A percentile compares a stretch with the other conserved stretches of the same genome.
Evolutionary conservation across 1,140 invertebrate genomes (phyloP).

Genomic region (Eubasilissa regina): DNA sequence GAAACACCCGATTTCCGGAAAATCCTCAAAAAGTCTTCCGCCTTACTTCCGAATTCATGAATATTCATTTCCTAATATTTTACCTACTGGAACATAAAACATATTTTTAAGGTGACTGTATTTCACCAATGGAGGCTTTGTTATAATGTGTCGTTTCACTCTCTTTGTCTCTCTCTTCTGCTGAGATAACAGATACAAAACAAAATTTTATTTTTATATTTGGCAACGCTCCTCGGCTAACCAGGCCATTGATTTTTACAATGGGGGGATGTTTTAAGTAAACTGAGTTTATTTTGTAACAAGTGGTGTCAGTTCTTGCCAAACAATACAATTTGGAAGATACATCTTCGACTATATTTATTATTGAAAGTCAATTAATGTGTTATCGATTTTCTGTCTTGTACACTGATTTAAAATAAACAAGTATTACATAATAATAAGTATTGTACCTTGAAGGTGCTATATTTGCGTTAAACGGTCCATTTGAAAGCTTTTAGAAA

Average conservation of each 20-base stretch:
- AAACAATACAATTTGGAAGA: neutral
- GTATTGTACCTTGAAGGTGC: too few species aligned
- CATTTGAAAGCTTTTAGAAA: too few species aligned
- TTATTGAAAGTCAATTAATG: too few species aligned
- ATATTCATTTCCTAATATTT: conserved; percentile 7
- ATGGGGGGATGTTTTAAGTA: conserved; percentile 14
- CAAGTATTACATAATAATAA: too few species aligned
- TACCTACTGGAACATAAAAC: neutral
- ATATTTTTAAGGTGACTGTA: conserved; percentile 10
- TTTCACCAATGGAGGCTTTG: neutral
- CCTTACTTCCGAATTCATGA: conserved; percentile 9
- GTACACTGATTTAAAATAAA: too few species aligned
- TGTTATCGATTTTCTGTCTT: too few species aligned
- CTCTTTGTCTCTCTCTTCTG: conserved; percentile 1
- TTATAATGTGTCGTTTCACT: neutral
- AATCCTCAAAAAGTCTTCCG: conserved; percentile 8
- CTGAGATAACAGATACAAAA: conserved; percentile 6
- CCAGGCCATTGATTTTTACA: conserved; percentile 23
- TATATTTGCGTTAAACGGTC: too few species aligned
- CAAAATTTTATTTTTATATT: conserved; percentile 14
- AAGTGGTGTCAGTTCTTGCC: conserved; percentile 1
- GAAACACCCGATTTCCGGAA: neutral
- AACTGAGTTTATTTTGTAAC: conserved; percentile 18
- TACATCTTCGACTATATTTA: too few species aligned
- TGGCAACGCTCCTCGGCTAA: conserved; percentile 7